Evolutionary conservation across 2,113 vertebrate species (phyloP), one percentile per base, ranked within the genome.

Genomic region (Ammodytes marinus): DNA sequence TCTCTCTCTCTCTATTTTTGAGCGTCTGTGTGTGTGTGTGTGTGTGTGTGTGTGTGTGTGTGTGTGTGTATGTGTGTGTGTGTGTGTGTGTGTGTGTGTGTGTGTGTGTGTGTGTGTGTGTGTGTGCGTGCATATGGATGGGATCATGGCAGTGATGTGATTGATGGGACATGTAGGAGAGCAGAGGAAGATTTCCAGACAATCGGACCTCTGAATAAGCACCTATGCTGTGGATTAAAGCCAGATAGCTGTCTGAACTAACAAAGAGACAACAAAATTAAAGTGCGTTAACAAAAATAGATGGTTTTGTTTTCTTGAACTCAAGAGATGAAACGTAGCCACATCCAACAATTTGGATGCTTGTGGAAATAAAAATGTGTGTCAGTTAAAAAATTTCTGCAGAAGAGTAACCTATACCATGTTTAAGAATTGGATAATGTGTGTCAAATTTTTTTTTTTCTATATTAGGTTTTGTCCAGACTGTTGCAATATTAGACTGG

Each of bases 281-380:
- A 92, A 88, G 83, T 75, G 78, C 85, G 79, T 78, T 86, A 85
- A 89, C 84, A 92, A 92, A 94, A 93, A 92, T 91, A 92, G 86
- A 92, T 77, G 81, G 77, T 80, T 81, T 88, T 86, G 80, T 91
- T 92, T 86, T 88, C 76, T 71, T 42, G 58, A 82, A 81, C 84
- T 84, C 37, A 8, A 45, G 46, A 81, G 82, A 93, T 88, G 86
- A 93, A 89, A 83, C 53, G 27, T 7, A n/a, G 55, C 14, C 17
- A 77, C 69, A 73, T 91, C 74, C 57, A 79, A 91, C 80, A 71
- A 69, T 50, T 54, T 57, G 50, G 52, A 80, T 85, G 49, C 46
- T 73, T 6, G 2, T 17, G 6, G 72, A 85, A 74, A 74, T 71
- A 43, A 78, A 82, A 84, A 79, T 37, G 53, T 46, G 17, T 69